A percentile compares a stretch with the other conserved stretches of the same genome.
Evolutionary conservation across 2,888 invertebrate species (phyloP).

Genomic region (Cataglyphis albicans): DNA sequence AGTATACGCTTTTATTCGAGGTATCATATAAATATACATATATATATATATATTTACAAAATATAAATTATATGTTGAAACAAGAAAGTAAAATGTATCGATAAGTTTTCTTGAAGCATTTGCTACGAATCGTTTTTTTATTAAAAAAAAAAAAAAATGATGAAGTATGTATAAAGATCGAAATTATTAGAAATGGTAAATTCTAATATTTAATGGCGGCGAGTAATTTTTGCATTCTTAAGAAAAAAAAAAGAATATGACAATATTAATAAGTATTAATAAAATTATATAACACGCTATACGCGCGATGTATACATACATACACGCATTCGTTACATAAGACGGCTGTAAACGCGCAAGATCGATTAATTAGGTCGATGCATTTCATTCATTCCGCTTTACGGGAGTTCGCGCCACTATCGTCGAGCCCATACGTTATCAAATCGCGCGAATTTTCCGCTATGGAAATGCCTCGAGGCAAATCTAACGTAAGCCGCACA

Average conservation of each 20-base stretch:
- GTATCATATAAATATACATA: background rate
- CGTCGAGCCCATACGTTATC: background rate
- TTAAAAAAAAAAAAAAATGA: background rate
- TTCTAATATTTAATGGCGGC: background rate
- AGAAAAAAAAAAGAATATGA: slow-evolving; percentile 1
- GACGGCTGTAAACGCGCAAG: slow-evolving; percentile 27
- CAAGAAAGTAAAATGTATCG: background rate
- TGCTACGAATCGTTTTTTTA: slow-evolving; percentile 13
- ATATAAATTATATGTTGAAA: background rate
- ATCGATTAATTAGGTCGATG: slow-evolving; percentile 46
- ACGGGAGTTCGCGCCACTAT: background rate
- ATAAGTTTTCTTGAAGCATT: slow-evolving; percentile 11
- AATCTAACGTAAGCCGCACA: slow-evolving; percentile 14
- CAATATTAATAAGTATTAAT: slow-evolving; percentile 33
- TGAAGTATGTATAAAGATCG: background rate
- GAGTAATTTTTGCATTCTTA: slow-evolving; percentile 18
- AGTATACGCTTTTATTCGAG: slow-evolving; percentile 4
- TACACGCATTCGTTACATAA: slow-evolving; percentile 26
- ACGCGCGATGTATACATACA: background rate
- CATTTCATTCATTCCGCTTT: slow-evolving; percentile 46
- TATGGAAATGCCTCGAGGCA: slow-evolving; percentile 24
- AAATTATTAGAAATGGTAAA: background rate
- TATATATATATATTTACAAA: background rate
- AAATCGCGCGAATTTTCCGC: slow-evolving; percentile 55
- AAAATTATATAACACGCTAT: slow-evolving; percentile 29